These are phyloP conservation scores for Cassiopea andromeda DNA, from an alignment of 30 jellyfish, hydroid and myxozoan genomes.

Conservation along the genomic window DNA sequence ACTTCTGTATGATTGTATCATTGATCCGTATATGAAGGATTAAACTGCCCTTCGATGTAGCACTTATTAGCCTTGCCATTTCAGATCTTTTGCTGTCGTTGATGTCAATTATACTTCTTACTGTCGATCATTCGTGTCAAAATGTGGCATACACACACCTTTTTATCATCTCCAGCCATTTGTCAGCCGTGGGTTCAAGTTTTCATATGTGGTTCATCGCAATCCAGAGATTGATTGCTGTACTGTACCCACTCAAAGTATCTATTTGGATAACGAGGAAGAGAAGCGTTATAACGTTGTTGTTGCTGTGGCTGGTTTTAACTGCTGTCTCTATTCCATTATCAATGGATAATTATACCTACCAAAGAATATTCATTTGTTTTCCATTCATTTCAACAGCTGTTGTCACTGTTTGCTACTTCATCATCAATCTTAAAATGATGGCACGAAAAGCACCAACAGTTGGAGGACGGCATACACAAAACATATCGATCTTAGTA, in stretches of 20 bases:
- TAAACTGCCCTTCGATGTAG: not conserved
- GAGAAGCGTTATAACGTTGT: too few species aligned
- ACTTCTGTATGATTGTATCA: not conserved
- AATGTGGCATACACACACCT: too few species aligned
- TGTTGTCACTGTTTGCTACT: not conserved
- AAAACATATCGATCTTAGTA: not conserved
- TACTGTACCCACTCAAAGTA: too few species aligned
- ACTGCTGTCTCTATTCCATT: too few species aligned
- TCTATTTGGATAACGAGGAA: too few species aligned
- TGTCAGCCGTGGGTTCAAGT: not conserved
- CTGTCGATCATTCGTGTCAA: too few species aligned
- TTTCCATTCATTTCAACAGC: too few species aligned
- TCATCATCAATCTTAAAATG: not conserved
- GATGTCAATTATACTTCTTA: not conserved
- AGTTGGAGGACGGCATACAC: not conserved
- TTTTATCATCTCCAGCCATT: not conserved
- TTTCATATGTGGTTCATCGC: conserved; percentile 2
- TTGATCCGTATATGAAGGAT: not conserved
- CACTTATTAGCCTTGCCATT: not conserved
- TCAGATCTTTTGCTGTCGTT: not conserved
- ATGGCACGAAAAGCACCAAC: not conserved
- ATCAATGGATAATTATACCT: too few species aligned
- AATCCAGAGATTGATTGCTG: not conserved
- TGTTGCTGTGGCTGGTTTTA: too few species aligned
- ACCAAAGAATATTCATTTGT: too few species aligned